phyloP scores from a whole-genome alignment of 2,113 vertebrate species.

The Psittacus erithacus region DNA sequence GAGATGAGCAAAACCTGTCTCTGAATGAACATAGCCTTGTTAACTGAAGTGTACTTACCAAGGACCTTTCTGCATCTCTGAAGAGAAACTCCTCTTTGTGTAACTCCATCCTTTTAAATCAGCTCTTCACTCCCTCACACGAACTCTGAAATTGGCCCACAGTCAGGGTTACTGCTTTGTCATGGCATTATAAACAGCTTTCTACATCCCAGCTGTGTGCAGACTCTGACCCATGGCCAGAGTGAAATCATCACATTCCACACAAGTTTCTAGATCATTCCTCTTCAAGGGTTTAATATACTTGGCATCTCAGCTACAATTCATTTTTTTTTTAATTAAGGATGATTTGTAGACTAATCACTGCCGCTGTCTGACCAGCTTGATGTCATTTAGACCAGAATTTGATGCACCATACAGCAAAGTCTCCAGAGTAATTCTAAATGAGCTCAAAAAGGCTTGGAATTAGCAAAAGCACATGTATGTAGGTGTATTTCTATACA shows the following conservation, averaged over 20 bases:
- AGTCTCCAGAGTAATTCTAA: not conserved
- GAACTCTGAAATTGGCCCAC: not conserved
- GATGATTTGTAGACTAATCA: not conserved
- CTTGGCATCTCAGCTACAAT: not conserved
- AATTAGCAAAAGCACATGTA: not conserved
- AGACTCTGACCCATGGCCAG: not conserved
- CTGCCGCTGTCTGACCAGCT: not conserved
- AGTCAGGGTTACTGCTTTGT: not conserved
- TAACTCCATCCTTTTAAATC: not conserved
- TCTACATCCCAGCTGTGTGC: not conserved
- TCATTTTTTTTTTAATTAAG: not conserved
- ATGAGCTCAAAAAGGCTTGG: not conserved
- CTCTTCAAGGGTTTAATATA: not conserved
- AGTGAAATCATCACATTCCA: conserved; percentile 16
- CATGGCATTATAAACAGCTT: not conserved
- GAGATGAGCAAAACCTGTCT: not conserved
- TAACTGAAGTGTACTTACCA: not conserved
- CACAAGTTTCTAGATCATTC: not conserved
- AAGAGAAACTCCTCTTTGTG: not conserved
- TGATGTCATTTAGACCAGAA: not conserved
- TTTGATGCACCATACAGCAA: not conserved
- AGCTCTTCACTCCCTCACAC: not conserved
- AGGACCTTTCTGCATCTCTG: not conserved
- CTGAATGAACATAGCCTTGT: not conserved
- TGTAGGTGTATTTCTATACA: not conserved